These are phyloP conservation scores for Hapalemur alaotrensis DNA, from an alignment of 2,797 vertebrate species.

Conservation along the genomic window DNA sequence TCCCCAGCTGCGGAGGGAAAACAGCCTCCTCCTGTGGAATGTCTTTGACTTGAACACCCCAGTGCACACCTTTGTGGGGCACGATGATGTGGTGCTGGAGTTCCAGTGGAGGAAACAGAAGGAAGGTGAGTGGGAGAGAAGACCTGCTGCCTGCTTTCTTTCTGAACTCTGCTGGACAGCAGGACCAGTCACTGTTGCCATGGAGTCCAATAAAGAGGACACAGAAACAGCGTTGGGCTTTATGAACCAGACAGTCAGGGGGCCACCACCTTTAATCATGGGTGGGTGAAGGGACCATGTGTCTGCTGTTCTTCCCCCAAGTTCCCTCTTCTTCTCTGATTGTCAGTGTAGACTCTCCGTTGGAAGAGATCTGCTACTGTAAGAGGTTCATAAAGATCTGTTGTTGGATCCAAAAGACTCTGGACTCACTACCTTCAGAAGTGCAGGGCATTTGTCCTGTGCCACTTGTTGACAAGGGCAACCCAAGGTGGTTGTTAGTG, in stretches of 20 bases:
- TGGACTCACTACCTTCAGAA: neutral
- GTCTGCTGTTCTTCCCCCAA: neutral
- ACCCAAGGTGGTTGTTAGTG: neutral
- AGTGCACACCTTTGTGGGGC: conserved; percentile 97
- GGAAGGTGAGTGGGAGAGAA: conserved; percentile 88
- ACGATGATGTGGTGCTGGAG: conserved; percentile 96
- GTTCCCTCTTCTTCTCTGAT: neutral
- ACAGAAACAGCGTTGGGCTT: neutral
- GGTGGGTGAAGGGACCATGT: neutral
- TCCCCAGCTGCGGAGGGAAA: conserved; percentile 95
- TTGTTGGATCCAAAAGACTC: neutral
- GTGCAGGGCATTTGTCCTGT: neutral
- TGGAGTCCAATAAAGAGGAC: neutral
- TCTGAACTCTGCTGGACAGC: neutral
- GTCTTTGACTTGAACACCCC: conserved; percentile 94
- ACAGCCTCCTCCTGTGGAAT: conserved; percentile 96
- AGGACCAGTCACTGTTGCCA: neutral
- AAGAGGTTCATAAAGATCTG: neutral
- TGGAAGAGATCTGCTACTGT: neutral
- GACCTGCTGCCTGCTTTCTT: neutral
- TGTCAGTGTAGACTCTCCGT: neutral
- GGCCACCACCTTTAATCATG: accelerated
- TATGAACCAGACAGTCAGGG: neutral
- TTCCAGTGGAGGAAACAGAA: conserved; percentile 98
- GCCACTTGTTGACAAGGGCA: neutral